A percentile compares a stretch with the other conserved stretches of the same genome.
These are phyloP conservation scores for Nomada ferruginata DNA, from an alignment of 2,888 invertebrate genomes.

Conservation along the genomic window DNA sequence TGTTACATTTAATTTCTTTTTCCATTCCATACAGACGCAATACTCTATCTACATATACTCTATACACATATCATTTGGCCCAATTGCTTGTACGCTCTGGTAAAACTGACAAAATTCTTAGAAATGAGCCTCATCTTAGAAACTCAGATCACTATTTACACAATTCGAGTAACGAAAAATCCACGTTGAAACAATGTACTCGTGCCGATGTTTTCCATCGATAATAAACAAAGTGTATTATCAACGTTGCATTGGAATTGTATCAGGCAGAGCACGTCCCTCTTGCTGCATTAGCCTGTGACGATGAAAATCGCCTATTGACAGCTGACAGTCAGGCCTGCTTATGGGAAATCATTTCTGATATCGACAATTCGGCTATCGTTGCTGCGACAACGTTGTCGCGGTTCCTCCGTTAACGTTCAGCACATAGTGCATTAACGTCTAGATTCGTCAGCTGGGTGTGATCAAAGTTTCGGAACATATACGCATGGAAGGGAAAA, in stretches of 20 bases:
- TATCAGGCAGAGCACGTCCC: background rate
- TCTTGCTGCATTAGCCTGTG: slow-evolving; percentile 17
- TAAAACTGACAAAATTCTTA: no score
- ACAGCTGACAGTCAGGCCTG: slow-evolving; percentile 37
- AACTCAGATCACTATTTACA: no score
- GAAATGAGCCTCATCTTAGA: no score
- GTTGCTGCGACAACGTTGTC: slow-evolving; percentile 2
- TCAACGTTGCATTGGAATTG: background rate
- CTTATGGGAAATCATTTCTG: slow-evolving; percentile 36
- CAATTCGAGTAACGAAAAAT: background rate
- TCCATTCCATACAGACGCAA: no score
- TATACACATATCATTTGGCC: no score
- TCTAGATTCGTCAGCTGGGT: background rate
- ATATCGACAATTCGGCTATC: slow-evolving; percentile 25
- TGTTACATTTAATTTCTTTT: no score
- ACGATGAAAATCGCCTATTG: slow-evolving; percentile 41
- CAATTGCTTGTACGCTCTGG: no score
- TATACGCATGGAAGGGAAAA: background rate
- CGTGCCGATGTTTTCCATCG: background rate
- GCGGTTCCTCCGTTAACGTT: background rate
- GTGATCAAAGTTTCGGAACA: no score
- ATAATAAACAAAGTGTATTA: slow-evolving; percentile 24
- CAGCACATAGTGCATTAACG: no score
- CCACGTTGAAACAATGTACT: background rate
- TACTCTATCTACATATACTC: no score